A percentile compares a stretch with the other conserved stretches of the same genome.
Conservation (phyloP, 2,797 vertebrate species). For the Lepidocolaptes lacrymiger region DNA sequence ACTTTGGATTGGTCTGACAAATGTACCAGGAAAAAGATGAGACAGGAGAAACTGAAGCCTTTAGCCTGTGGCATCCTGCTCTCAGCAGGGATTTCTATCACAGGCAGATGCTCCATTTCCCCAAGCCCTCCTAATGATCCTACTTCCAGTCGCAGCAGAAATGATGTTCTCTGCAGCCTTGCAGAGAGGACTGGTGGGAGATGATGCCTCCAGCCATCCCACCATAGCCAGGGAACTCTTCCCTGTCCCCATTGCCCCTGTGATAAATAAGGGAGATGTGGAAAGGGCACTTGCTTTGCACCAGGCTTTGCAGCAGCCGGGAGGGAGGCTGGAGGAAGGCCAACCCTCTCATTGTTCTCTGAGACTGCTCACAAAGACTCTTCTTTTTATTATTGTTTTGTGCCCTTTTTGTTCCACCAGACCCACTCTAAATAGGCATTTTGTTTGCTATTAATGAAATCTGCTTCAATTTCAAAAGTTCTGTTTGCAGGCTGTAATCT, state of each 20-base stretch:
- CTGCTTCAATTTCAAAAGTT: conserved; percentile 63
- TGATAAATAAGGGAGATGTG: background rate
- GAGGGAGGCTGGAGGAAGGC: conserved; percentile 47
- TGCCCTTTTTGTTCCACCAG: conserved; percentile 49
- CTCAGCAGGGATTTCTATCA: background rate
- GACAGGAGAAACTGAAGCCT: background rate
- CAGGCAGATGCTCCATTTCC: background rate
- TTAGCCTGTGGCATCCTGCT: background rate
- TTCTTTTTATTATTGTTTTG: background rate
- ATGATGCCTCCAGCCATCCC: background rate
- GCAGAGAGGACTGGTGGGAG: background rate
- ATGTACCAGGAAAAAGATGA: background rate
- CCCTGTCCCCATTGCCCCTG: background rate
- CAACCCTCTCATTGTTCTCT: conserved; percentile 33
- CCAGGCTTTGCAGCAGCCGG: background rate
- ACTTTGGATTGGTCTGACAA: background rate
- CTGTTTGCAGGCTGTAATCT: conserved; percentile 56
- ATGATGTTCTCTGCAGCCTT: background rate
- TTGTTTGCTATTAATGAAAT: conserved; percentile 66
- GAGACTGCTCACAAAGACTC: conserved; percentile 47
- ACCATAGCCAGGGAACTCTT: background rate
- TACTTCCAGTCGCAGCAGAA: background rate
- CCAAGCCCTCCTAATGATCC: background rate
- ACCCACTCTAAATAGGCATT: conserved; percentile 49
- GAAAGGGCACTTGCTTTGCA: conserved; percentile 29